Evolutionary conservation across 2,797 vertebrate species (phyloP).

Genomic region (Morelia viridis): DNA sequence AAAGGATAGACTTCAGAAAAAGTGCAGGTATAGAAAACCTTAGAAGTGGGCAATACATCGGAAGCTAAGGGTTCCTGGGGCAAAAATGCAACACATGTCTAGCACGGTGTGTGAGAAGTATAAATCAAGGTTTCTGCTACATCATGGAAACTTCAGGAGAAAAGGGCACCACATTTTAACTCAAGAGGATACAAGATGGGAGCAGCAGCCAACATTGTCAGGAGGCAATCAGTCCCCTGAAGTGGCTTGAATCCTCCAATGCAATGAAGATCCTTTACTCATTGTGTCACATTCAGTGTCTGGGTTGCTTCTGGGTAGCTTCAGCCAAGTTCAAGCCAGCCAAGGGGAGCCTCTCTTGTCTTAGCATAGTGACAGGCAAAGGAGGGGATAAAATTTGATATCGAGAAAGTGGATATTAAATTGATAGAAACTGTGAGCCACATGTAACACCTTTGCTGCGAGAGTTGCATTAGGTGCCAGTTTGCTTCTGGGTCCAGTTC

Average conservation of each 20-base stretch:
- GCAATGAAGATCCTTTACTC: background rate
- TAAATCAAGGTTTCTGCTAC: background rate
- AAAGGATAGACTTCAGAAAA: background rate
- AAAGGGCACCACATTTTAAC: background rate
- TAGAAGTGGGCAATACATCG: background rate
- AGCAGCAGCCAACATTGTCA: background rate
- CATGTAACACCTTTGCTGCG: no score
- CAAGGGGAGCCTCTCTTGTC: background rate
- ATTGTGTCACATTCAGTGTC: background rate
- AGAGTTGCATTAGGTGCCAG: no score
- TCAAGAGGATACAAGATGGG: background rate
- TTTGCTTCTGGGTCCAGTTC: no score
- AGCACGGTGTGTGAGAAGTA: background rate
- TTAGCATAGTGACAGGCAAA: background rate
- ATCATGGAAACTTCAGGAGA: background rate
- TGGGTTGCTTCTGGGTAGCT: background rate
- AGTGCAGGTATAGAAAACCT: no score
- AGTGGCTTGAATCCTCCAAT: background rate
- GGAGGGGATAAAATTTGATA: background rate
- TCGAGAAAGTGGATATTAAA: background rate
- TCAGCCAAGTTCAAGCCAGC: background rate
- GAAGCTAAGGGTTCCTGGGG: background rate
- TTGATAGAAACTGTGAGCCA: background rate
- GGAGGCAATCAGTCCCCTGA: background rate
- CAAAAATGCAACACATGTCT: background rate